Evolutionary conservation across 2,113 vertebrate genomes (phyloP).

Genomic region (Pomatorhinus ruficollis): DNA sequence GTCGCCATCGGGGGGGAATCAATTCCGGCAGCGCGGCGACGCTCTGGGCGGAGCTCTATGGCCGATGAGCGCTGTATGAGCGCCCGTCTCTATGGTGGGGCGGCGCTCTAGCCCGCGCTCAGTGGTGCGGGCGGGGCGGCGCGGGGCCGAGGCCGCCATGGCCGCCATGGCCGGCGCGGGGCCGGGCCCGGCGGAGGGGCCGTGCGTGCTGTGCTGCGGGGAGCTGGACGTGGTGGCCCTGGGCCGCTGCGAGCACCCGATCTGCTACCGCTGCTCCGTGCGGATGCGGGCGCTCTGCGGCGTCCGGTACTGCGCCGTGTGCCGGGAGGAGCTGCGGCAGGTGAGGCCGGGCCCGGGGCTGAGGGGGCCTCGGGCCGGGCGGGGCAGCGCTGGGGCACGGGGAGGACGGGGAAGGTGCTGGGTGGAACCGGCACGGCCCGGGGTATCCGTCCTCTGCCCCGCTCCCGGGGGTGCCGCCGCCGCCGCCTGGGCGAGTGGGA

Average conservation of each 20-base stretch:
- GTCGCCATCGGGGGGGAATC: accelerated
- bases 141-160: constrained; percentile 53
- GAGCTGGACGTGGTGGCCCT: constrained; percentile 90
- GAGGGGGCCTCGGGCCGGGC: background rate
- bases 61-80: background rate
- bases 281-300: constrained; percentile 96
- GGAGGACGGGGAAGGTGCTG: background rate
- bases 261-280: constrained; percentile 96
- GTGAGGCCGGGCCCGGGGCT: constrained; percentile 63
- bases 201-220: constrained; percentile 93
- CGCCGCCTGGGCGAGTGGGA: background rate
- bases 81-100: background rate
- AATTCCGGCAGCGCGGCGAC: background rate
- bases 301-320: constrained; percentile 96
- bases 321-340: constrained; percentile 96
- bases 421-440: background rate
- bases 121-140: constrained; percentile 48
- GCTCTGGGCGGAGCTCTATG: background rate
- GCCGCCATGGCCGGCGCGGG: constrained; percentile 43
- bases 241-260: constrained; percentile 95
- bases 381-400: background rate
- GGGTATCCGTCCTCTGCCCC: background rate
- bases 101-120: constrained; percentile 32
- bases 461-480: background rate
- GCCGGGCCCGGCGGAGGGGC: constrained; percentile 59